Conservation (phyloP, 2,888 invertebrate species). For the Podotricha telesiphe region DNA sequence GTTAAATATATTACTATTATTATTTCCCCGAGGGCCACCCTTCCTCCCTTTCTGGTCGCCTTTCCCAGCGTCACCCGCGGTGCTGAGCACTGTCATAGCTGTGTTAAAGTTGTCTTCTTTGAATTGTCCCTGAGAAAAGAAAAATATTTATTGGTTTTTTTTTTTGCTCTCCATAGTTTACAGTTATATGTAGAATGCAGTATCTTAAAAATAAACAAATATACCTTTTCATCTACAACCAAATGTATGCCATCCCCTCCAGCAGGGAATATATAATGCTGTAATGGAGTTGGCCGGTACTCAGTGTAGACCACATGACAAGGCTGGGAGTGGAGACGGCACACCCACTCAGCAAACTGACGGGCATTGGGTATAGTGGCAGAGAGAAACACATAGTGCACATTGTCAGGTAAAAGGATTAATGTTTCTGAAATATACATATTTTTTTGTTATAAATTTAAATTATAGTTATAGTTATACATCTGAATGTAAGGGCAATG, state of each 20-base stretch:
- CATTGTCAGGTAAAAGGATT: slow-evolving; percentile 97
- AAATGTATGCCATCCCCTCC: slow-evolving; percentile 98
- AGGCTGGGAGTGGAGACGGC: slow-evolving; percentile 96
- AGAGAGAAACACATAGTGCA: slow-evolving; percentile 99
- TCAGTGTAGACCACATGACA: slow-evolving; percentile 99
- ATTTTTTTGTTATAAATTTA: too few relatives aligned
- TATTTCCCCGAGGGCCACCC: slow-evolving; percentile 87
- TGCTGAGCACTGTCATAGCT: slow-evolving; percentile 96
- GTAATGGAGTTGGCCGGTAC: slow-evolving; percentile 97
- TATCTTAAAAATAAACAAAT: slow-evolving; percentile 5
- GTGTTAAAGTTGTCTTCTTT: slow-evolving; percentile 98
- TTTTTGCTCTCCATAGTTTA: background rate
- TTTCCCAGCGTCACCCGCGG: slow-evolving; percentile 91
- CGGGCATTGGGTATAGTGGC: slow-evolving; percentile 99
- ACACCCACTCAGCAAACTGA: slow-evolving; percentile 97
- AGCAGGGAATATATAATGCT: slow-evolving; percentile 98
- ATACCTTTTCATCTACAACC: slow-evolving; percentile 94
- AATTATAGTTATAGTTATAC: too few relatives aligned
- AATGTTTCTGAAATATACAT: slow-evolving; percentile 88
- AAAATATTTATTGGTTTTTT: background rate
- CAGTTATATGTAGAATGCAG: too few relatives aligned
- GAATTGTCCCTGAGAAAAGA: slow-evolving; percentile 89
- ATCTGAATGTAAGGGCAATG: too few relatives aligned
- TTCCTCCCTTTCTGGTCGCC: slow-evolving; percentile 91
- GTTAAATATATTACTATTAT: slow-evolving; percentile 95